Conservation (phyloP, 2,888 invertebrate species). For the Plagodis dolabraria region DNA sequence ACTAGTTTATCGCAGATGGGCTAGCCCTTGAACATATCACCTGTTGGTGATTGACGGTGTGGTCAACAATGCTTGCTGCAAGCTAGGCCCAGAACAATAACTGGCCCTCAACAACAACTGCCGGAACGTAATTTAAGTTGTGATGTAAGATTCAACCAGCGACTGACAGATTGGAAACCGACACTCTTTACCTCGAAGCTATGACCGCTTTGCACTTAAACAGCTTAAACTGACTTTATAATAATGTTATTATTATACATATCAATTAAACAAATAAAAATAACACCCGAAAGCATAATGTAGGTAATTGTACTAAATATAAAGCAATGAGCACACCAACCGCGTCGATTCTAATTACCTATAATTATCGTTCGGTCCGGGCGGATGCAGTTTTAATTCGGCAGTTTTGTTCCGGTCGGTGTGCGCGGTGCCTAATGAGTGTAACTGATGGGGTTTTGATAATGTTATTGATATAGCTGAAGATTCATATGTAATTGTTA, state of each 20-base stretch:
- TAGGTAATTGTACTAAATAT: constrained; percentile 56
- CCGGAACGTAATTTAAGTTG: no score
- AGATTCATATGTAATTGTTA: constrained; percentile 6
- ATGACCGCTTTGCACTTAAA: no score
- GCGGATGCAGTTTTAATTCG: constrained; percentile 78
- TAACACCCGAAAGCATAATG: constrained; percentile 38
- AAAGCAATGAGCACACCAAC: constrained; percentile 55
- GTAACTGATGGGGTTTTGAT: constrained; percentile 76
- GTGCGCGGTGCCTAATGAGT: constrained; percentile 63
- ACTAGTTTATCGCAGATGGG: no score
- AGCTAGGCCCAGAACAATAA: no score
- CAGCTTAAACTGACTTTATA: no score
- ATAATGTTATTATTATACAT: constrained; percentile 5
- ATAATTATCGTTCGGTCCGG: constrained; percentile 68
- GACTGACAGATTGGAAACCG: no score
- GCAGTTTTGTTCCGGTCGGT: constrained; percentile 62
- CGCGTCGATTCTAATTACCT: constrained; percentile 72
- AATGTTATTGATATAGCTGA: constrained; percentile 66
- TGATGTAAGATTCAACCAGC: no score
- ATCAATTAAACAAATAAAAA: constrained; percentile 25
- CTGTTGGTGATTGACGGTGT: no score
- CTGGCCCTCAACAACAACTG: no score
- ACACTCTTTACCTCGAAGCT: no score
- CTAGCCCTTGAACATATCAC: no score
- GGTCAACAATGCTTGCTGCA: no score